Evolutionary conservation across 2,113 vertebrate species (phyloP), one percentile per base, ranked within the genome.

Genomic region (Athene cunicularia): DNA sequence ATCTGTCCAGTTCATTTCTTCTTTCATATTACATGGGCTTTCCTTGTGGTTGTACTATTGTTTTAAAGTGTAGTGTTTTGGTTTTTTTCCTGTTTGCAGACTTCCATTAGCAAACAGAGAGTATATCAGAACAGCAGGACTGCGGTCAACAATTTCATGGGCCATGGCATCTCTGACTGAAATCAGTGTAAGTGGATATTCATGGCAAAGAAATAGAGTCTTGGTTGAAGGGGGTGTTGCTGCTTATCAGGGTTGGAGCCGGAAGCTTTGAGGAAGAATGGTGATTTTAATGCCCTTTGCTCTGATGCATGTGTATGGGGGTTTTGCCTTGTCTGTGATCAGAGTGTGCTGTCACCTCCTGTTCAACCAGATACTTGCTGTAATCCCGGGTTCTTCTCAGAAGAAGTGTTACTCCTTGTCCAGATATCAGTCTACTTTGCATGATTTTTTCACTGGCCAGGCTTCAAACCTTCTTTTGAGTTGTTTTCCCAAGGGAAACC

Each of bases 91-190:
- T 86, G 33, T 95, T 45, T 86, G 17, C 93, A 99, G 99, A 88
- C 96, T 98, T 72, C 99, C 99, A 2, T 56, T 99, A 93, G 98
- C 99, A 86, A 99, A 97, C 95, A 98, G 99, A 77, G 94, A 97
- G 62, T 99, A 99, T 71, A 98, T 99, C 75, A 98, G 93, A 97
- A 98, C 85, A 32, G 98, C 98, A 20, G 99, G 99, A 9, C 98
- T 99, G 70, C 97, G 99, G 59, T 99, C 99, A 13, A 99, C 99
- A 15, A 62, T 99, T 4, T 99, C 99, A 0, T 99, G 99, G 99
- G 98, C 99, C 15, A 99, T 99, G 98, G 98, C 98, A 5, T 99
- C 98, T 52, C 92, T 99, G 56, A 99, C 99, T 87, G 98, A 99
- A 84, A 99, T 99, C 90, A 97, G 98, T 95, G 99, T 99, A 96